phyloP scores from a whole-genome alignment of 1,140 invertebrate genomes.

The Phymastichus coffea region DNA sequence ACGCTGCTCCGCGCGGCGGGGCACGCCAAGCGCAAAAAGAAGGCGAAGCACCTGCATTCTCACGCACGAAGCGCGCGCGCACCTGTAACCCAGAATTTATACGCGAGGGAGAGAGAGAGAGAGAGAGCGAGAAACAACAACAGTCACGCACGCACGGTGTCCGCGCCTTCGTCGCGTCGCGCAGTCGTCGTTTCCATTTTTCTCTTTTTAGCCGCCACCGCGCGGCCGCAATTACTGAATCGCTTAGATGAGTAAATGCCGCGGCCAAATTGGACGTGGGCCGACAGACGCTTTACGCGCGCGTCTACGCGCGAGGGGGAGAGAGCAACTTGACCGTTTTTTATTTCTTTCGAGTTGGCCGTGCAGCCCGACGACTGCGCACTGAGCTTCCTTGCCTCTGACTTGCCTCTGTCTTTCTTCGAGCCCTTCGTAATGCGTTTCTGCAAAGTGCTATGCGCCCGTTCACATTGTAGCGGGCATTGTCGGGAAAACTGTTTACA shows the following conservation, averaged over 20 bases:
- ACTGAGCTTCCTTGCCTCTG: no score
- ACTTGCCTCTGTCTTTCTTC: no score
- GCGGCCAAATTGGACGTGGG: background rate
- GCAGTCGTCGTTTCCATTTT: constrained; percentile 2
- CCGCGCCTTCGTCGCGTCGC: constrained; percentile 43
- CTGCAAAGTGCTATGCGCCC: no score
- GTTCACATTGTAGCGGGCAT: no score
- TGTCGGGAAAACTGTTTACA: no score
- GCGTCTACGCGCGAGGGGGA: background rate
- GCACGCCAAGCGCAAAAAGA: background rate
- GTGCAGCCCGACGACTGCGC: no score
- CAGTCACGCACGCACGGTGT: no score
- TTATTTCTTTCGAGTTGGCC: background rate
- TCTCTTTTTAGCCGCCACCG: background rate
- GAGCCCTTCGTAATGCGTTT: no score
- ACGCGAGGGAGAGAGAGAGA: constrained; percentile 25
- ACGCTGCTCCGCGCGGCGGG: no score
- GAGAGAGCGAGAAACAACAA: no score
- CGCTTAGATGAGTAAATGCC: constrained; percentile 22
- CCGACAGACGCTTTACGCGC: background rate
- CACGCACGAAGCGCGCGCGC: constrained; percentile 44
- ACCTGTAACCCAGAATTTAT: constrained; percentile 43
- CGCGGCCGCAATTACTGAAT: constrained; percentile 22
- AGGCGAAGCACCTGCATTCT: constrained; percentile 50
- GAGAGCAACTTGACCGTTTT: background rate